Conservation (phyloP, 2,797 vertebrate species). For the Karalla daura region DNA sequence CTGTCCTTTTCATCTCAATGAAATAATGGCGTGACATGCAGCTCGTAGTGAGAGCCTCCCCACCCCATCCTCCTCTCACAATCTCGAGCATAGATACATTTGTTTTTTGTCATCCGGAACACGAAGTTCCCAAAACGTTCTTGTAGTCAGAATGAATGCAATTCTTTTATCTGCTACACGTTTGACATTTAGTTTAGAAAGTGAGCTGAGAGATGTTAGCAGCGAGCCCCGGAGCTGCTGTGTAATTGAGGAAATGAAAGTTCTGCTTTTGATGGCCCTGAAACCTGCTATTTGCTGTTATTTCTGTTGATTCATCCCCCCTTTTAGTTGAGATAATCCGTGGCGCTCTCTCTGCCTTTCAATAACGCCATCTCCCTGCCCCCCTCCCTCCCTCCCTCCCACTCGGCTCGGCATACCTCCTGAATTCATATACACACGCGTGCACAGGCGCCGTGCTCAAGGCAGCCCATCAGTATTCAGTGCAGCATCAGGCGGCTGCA, state of each 20-base stretch:
- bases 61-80: background rate
- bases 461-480: conserved; percentile 71
- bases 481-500: conserved; percentile 55
- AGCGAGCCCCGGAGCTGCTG: background rate
- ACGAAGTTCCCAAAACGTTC: background rate
- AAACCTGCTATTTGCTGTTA: background rate
- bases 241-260: background rate
- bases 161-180: background rate
- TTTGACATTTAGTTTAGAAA: background rate
- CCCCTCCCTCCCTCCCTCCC: too few relatives aligned
- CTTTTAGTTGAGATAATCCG: conserved; percentile 5
- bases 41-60: background rate
- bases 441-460: conserved; percentile 32
- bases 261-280: background rate
- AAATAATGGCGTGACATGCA: background rate
- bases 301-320: background rate
- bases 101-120: background rate
- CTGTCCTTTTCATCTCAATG: background rate
- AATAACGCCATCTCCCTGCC: conserved; percentile 8
- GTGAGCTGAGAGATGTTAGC: background rate
- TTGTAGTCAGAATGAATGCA: background rate
- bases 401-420: conserved; percentile 9
- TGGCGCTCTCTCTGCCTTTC: conserved; percentile 5
- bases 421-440: conserved; percentile 18
- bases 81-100: background rate